Evolutionary conservation across 2,113 vertebrate genomes (phyloP).

Genomic region (Megaceryle maxima): DNA sequence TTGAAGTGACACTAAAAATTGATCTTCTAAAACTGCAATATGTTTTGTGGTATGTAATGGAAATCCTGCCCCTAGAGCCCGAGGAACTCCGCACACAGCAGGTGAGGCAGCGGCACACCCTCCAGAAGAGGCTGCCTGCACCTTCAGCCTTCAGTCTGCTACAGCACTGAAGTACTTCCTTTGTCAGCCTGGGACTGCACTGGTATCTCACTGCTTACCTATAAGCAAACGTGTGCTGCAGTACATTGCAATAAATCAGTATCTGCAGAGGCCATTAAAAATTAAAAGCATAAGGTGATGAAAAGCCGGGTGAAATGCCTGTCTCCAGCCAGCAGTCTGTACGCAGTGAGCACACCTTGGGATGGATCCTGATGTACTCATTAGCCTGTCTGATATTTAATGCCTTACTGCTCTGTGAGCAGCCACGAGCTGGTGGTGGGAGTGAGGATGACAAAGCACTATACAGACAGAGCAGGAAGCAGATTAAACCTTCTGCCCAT

Average conservation of each 20-base stretch:
- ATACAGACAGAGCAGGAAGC: background rate
- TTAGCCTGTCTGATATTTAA: background rate
- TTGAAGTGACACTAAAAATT: background rate
- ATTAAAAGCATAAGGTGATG: background rate
- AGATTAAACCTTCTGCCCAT: background rate
- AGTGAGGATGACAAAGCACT: background rate
- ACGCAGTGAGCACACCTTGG: background rate
- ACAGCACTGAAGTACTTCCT: background rate
- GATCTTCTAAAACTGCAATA: background rate
- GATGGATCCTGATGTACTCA: background rate
- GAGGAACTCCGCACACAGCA: background rate
- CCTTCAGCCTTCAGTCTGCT: background rate
- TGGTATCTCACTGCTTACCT: background rate
- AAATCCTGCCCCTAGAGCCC: background rate
- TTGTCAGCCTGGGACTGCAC: background rate
- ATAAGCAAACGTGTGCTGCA: background rate
- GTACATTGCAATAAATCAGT: background rate
- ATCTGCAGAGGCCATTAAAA: background rate
- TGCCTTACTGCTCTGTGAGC: background rate
- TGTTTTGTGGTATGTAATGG: background rate
- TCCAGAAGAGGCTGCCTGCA: background rate
- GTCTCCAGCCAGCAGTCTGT: background rate
- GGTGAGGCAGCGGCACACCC: accelerated
- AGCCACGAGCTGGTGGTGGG: background rate
- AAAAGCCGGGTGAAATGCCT: background rate